These are phyloP conservation scores for Zaprionus gabonicus DNA, from an alignment of 1,140 invertebrate species.

Conservation along the genomic window DNA sequence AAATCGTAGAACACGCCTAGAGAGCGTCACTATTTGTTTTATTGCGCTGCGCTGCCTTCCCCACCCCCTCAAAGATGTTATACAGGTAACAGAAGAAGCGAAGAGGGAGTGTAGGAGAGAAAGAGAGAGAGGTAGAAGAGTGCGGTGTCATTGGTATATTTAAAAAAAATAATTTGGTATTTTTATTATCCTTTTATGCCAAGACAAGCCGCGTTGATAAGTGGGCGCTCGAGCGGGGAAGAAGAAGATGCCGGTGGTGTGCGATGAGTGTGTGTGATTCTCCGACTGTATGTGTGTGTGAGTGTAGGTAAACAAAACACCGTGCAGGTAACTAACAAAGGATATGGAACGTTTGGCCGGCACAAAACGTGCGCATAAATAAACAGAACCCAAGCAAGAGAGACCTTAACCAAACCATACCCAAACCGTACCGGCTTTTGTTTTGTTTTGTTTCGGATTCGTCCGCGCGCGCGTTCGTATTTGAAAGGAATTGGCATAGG, in stretches of 20 bases:
- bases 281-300: not conserved
- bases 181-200: slow-evolving; percentile 76
- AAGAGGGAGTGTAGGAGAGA: not conserved
- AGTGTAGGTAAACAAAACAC: slow-evolving; percentile 53
- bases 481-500: slow-evolving; percentile 65
- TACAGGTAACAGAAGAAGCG: not conserved
- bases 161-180: slow-evolving; percentile 71
- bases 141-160: slow-evolving; percentile 64
- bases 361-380: slow-evolving; percentile 70
- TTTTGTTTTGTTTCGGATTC: slow-evolving; percentile 36
- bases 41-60: slow-evolving; percentile 22
- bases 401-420: not conserved
- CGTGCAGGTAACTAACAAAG: slow-evolving; percentile 70
- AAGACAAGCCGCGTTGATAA: slow-evolving; percentile 58
- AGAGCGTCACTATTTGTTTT: slow-evolving; percentile 50
- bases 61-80: slow-evolving; percentile 4
- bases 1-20: slow-evolving; percentile 70
- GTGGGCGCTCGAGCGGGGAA: slow-evolving; percentile 48
- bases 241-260: slow-evolving; percentile 18
- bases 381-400: slow-evolving; percentile 39
- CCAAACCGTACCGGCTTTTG: slow-evolving; percentile 40
- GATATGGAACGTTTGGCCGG: slow-evolving; percentile 24
- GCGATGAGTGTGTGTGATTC: not conserved
- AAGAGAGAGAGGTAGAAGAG: slow-evolving; percentile 3
- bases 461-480: slow-evolving; percentile 29